phyloP scores from a whole-genome alignment of 2,113 vertebrate genomes.

The Neopipo cinnamomea region DNA sequence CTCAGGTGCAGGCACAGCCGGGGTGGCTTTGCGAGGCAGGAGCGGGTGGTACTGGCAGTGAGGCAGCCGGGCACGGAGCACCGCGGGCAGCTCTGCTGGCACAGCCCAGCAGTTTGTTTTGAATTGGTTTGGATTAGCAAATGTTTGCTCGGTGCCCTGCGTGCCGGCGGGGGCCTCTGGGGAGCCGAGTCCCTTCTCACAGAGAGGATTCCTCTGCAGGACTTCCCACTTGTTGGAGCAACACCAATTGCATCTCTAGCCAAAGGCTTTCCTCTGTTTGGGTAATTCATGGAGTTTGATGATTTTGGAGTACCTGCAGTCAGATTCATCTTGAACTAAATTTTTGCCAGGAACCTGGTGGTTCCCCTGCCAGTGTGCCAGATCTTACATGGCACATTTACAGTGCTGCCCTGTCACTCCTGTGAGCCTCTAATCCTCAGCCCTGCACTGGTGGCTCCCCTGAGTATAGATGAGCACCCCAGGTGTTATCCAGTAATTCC shows the following conservation, averaged over 20 bases:
- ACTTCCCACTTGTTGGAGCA: background rate
- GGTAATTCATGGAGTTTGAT: background rate
- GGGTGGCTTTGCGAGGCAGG: background rate
- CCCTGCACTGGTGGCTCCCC: background rate
- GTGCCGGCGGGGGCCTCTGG: background rate
- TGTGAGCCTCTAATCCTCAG: background rate
- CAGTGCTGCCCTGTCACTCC: background rate
- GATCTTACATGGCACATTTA: accelerated
- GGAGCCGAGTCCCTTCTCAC: background rate
- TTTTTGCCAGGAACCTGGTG: background rate
- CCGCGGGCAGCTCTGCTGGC: background rate
- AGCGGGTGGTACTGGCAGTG: accelerated
- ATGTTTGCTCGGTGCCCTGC: background rate
- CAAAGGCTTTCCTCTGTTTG: background rate
- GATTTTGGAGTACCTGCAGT: background rate
- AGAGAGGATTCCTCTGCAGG: background rate
- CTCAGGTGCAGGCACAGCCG: accelerated
- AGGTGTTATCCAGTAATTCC: background rate
- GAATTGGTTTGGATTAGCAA: background rate
- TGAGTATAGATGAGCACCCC: background rate
- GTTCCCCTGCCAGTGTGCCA: background rate
- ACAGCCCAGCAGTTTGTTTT: background rate
- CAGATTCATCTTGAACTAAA: background rate
- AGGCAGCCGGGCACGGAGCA: accelerated
- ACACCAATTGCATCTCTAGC: background rate